These are phyloP conservation scores for Luidia sarsii DNA, from an alignment of 53 echinoderm and acorn worm species.

Conservation along the genomic window DNA sequence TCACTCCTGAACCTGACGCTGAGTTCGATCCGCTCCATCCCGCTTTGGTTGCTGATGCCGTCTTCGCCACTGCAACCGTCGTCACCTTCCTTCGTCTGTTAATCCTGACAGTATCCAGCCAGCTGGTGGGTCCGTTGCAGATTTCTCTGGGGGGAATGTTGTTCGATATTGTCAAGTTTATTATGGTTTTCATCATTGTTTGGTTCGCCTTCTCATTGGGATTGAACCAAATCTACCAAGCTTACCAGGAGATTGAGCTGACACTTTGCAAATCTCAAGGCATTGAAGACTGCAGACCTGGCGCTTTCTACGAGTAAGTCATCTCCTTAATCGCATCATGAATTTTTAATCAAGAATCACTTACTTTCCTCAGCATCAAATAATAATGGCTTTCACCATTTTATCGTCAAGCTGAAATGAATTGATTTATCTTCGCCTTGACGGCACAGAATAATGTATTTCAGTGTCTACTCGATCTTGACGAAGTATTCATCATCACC, in stretches of 20 bases:
- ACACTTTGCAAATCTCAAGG: constrained; percentile 41
- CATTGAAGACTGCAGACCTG: constrained; percentile 56
- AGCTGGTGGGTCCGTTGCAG: constrained; percentile 91
- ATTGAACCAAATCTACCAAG: constrained; percentile 86
- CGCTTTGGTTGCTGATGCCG: constrained; percentile 72
- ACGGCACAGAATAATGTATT: no score
- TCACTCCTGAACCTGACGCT: not conserved
- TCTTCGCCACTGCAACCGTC: constrained; percentile 84
- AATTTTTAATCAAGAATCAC: no score
- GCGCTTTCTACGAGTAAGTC: constrained; percentile 82
- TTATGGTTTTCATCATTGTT: constrained; percentile 90
- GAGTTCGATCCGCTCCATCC: constrained; percentile 68
- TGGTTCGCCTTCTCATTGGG: constrained; percentile 99
- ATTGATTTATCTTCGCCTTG: no score
- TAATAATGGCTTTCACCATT: no score
- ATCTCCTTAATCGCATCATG: no score
- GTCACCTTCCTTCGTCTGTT: constrained; percentile 86
- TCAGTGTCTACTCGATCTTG: no score
- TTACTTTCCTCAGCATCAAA: no score
- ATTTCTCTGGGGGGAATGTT: constrained; percentile 95
- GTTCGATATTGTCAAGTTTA: constrained; percentile 87
- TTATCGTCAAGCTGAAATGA: no score
- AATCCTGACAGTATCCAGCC: constrained; percentile 78
- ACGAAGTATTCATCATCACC: no score
- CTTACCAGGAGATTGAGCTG: constrained; percentile 72